Percentiles rank a stretch among this genome's conserved stretches.
These are phyloP conservation scores for Gymnoscelis rufifasciata DNA, from an alignment of 2,888 invertebrate species.

Conservation along the genomic window DNA sequence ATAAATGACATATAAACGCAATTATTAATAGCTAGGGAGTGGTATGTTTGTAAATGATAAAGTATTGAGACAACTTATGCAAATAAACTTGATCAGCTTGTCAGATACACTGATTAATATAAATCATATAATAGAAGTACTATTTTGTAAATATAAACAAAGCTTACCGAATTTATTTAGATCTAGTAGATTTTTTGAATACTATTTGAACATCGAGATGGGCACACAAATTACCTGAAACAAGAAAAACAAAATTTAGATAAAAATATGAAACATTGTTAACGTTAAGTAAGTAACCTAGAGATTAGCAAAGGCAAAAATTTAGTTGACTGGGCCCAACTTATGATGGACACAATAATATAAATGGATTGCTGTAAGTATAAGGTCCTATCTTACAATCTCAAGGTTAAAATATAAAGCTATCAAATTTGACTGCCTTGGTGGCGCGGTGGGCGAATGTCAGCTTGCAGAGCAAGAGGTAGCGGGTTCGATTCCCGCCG, in stretches of 20 bases:
- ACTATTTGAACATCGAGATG: neutral
- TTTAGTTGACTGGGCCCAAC: too few species aligned
- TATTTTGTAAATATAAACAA: neutral
- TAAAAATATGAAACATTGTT: too few species aligned
- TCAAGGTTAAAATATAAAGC: too few species aligned
- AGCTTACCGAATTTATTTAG: neutral
- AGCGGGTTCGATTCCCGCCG: too few species aligned
- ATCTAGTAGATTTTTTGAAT: neutral
- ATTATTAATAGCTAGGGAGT: conserved; percentile 18
- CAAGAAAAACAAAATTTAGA: conserved; percentile 3
- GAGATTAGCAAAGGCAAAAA: too few species aligned
- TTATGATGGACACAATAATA: too few species aligned
- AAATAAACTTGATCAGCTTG: conserved; percentile 26
- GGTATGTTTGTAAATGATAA: conserved; percentile 21
- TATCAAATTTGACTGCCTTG: too few species aligned
- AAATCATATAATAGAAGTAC: conserved; percentile 11
- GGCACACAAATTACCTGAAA: conserved; percentile 18
- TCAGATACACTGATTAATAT: conserved; percentile 20
- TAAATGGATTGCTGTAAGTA: too few species aligned
- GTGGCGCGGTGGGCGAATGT: too few species aligned
- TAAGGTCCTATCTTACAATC: too few species aligned
- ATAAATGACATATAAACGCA: conserved; percentile 10
- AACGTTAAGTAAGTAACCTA: too few species aligned
- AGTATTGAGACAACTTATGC: conserved; percentile 15
- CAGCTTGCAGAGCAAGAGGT: too few species aligned